Conservation (phyloP, 2,888 invertebrate species). For the Apodemia duryi region DNA sequence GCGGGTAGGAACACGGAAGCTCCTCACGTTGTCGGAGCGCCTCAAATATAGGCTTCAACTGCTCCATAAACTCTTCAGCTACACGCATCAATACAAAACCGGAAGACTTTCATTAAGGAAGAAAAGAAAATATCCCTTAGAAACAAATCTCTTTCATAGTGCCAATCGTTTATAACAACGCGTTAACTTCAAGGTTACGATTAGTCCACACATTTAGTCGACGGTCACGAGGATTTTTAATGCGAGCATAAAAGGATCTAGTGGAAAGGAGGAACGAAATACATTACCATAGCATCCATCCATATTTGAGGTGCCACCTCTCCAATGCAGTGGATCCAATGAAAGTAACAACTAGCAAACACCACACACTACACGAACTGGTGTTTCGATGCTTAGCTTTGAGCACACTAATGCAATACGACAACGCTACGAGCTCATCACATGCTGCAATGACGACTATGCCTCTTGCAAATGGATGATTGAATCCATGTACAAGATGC, state of each 20-base stretch:
- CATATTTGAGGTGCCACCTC: conserved; percentile 76
- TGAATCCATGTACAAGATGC: conserved; percentile 69
- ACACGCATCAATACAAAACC: conserved; percentile 75
- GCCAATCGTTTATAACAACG: conserved; percentile 70
- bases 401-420: conserved; percentile 75
- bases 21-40: conserved; percentile 94
- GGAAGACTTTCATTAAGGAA: conserved; percentile 63
- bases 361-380: conserved; percentile 75
- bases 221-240: conserved; percentile 49
- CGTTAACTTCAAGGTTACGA: conserved; percentile 56
- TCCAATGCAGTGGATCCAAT: conserved; percentile 76
- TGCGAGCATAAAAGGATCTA: conserved; percentile 64
- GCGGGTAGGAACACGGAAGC: conserved; percentile 93
- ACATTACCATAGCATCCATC: conserved; percentile 74
- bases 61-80: conserved; percentile 97
- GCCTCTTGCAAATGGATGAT: conserved; percentile 70
- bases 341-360: conserved; percentile 63
- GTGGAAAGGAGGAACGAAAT: conserved; percentile 66
- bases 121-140: conserved; percentile 43
- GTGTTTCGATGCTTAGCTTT: conserved; percentile 73
- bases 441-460: conserved; percentile 71
- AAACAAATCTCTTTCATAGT: conserved; percentile 65
- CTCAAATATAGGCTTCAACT: conserved; percentile 97
- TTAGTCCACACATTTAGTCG: conserved; percentile 67
- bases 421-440: conserved; percentile 75